These are phyloP conservation scores for Scaptomyza tumidula DNA, from an alignment of 2,888 invertebrate species.

Conservation along the genomic window DNA sequence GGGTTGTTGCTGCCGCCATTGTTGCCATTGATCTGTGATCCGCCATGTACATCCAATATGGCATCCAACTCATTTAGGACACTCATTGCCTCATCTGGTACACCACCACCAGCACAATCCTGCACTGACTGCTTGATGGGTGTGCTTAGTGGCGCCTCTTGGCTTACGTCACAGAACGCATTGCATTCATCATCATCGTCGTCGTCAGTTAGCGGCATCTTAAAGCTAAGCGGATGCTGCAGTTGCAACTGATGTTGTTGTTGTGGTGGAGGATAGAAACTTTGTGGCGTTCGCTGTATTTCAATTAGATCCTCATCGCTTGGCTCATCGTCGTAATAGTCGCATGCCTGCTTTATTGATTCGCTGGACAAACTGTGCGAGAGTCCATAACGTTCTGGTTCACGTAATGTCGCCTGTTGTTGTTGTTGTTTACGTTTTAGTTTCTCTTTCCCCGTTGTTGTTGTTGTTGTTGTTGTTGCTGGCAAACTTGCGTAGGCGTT, in stretches of 20 bases:
- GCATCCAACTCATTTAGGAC: conserved; percentile 82
- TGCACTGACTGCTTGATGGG: conserved; percentile 55
- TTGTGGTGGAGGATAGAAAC: conserved; percentile 63
- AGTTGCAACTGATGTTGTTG: conserved; percentile 4
- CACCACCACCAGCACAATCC: conserved; percentile 8
- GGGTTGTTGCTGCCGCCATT: conserved; percentile 16
- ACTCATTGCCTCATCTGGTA: conserved; percentile 74
- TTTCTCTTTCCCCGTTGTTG: conserved; percentile 29
- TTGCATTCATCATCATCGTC: conserved; percentile 65
- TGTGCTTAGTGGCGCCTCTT: conserved; percentile 61
- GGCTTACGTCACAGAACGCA: conserved; percentile 67
- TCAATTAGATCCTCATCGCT: conserved; percentile 81
- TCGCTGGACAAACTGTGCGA: conserved; percentile 82
- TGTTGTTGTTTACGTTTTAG: conserved; percentile 37
- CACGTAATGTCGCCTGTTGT: conserved; percentile 26
- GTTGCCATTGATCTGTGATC: conserved; percentile 62
- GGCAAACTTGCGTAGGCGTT: conserved; percentile 73
- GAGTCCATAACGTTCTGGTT: conserved; percentile 71
- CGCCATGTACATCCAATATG: conserved; percentile 79
- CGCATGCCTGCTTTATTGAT: conserved; percentile 81
- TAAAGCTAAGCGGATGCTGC: conserved; percentile 48
- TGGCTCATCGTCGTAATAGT: conserved; percentile 75
- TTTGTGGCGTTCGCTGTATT: conserved; percentile 69
- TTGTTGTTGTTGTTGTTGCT: conserved; percentile 43
- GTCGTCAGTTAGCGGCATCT: conserved; percentile 42